These are phyloP conservation scores for Pelosia muscerda DNA, from an alignment of 2,888 invertebrate species.

Conservation along the genomic window DNA sequence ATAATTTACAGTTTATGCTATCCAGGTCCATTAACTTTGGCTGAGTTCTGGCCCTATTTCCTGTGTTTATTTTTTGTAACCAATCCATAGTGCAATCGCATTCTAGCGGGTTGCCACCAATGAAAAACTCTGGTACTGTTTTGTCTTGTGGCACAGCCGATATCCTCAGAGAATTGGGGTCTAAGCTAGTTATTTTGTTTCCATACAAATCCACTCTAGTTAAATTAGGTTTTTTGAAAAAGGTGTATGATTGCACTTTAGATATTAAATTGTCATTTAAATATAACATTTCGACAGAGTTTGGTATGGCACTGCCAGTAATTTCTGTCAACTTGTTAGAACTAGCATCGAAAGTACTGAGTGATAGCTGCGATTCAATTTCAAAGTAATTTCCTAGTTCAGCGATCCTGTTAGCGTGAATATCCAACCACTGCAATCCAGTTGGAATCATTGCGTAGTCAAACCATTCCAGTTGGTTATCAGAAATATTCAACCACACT, in stretches of 20 bases:
- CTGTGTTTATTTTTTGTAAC: conserved; percentile 93
- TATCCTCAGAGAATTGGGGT: conserved; percentile 91
- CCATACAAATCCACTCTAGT: conserved; percentile 93
- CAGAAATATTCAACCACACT: conserved; percentile 95
- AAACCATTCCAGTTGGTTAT: conserved; percentile 93
- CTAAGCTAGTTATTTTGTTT: conserved; percentile 92
- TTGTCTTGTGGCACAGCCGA: conserved; percentile 91
- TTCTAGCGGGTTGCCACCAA: conserved; percentile 94
- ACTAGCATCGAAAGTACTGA: conserved; percentile 94
- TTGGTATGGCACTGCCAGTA: conserved; percentile 93
- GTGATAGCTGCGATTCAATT: conserved; percentile 92
- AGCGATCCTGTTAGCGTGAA: conserved; percentile 93
- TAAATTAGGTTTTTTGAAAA: conserved; percentile 94
- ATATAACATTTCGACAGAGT: conserved; percentile 92
- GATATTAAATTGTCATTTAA: conserved; percentile 93
- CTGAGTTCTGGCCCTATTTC: conserved; percentile 91
- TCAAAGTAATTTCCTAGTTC: conserved; percentile 95
- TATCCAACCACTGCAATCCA: conserved; percentile 94
- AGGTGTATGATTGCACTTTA: conserved; percentile 94
- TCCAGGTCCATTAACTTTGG: conserved; percentile 94
- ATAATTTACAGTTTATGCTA: conserved; percentile 92
- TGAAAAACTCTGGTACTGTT: conserved; percentile 92
- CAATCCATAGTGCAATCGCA: conserved; percentile 97
- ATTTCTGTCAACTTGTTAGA: conserved; percentile 93
- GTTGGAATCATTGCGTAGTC: conserved; percentile 95